phyloP scores from a whole-genome alignment of 2,797 vertebrate species.

The Bucorvus abyssinicus region DNA sequence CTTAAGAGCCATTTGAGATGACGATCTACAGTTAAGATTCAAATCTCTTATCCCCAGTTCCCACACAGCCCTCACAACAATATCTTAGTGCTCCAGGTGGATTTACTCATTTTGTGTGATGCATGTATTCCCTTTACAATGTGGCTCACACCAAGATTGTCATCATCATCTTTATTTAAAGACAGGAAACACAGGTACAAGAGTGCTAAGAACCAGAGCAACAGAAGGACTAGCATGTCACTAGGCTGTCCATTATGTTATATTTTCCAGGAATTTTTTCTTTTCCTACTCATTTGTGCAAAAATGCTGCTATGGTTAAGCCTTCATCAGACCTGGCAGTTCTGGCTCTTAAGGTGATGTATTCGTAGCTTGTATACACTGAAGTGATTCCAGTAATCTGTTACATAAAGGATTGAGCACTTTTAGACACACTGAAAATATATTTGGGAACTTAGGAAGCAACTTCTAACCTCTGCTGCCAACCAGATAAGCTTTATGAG shows the following conservation, averaged over 20 bases:
- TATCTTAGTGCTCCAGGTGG: background rate
- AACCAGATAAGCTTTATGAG: background rate
- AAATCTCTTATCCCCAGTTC: too few species aligned
- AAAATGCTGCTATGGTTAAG: background rate
- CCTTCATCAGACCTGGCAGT: background rate
- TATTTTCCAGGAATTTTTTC: background rate
- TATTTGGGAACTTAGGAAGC: too few species aligned
- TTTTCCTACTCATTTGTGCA: background rate
- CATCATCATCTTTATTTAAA: background rate
- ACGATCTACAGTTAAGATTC: too few species aligned
- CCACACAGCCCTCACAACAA: background rate
- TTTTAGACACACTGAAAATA: too few species aligned
- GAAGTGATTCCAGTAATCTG: background rate
- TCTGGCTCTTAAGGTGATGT: background rate
- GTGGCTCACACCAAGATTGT: background rate
- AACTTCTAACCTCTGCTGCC: background rate
- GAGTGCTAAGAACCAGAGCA: background rate
- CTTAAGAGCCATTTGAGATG: too few species aligned
- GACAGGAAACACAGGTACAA: background rate
- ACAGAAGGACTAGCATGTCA: background rate
- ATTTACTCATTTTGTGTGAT: background rate
- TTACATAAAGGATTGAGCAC: background rate
- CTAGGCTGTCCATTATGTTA: background rate
- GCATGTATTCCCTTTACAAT: background rate
- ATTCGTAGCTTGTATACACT: background rate